Conservation (phyloP, 2,113 vertebrate species). For the Aegotheles bennettii region DNA sequence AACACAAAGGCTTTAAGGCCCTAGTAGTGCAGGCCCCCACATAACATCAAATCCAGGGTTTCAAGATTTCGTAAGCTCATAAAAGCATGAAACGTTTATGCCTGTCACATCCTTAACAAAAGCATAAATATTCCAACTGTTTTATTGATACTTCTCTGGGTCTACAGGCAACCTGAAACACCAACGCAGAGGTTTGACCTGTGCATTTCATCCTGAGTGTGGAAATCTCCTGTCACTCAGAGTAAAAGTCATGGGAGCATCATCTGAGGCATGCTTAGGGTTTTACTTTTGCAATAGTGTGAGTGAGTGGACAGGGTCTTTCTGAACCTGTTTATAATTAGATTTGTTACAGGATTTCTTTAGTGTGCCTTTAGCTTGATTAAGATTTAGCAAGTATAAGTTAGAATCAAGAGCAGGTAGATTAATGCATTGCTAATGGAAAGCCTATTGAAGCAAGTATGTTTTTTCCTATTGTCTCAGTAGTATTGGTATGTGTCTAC, state of each 20-base stretch:
- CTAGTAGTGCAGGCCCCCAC: background rate
- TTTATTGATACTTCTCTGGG: background rate
- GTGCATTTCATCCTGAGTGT: background rate
- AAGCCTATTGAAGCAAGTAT: background rate
- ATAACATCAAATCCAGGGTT: background rate
- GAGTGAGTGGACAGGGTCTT: background rate
- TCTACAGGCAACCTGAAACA: background rate
- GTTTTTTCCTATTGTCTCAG: background rate
- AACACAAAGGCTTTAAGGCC: background rate
- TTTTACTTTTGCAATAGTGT: background rate
- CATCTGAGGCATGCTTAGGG: background rate
- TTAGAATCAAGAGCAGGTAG: background rate
- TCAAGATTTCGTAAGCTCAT: background rate
- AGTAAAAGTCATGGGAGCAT: background rate
- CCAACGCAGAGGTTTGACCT: background rate
- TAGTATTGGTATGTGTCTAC: fast-evolving
- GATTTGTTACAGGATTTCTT: background rate
- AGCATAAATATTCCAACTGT: background rate
- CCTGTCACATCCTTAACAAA: background rate
- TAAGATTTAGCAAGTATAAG: background rate
- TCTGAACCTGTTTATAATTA: background rate
- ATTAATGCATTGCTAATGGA: background rate
- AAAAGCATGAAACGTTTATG: background rate
- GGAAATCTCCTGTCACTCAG: background rate
- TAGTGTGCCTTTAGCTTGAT: background rate